Evolutionary conservation across 53 echinoderm and acorn worm genomes (phyloP).

Genomic region (Henricia sp.): DNA sequence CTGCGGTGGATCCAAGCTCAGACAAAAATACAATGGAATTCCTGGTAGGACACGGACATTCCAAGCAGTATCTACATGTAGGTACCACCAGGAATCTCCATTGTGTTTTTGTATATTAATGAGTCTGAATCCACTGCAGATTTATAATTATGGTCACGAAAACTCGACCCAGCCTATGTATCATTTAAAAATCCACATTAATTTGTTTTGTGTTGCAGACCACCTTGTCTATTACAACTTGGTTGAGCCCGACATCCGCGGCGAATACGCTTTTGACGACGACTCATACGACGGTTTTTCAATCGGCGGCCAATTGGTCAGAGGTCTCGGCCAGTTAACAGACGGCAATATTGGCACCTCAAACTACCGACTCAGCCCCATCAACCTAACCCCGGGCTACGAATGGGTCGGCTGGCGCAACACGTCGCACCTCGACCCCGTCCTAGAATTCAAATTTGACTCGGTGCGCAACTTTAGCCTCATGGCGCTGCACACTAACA

Average conservation of each 20-base stretch:
- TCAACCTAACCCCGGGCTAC: constrained; percentile 73
- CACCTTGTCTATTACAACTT: constrained; percentile 85
- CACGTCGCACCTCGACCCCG: constrained; percentile 69
- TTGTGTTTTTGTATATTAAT: no score
- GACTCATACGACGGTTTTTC: constrained; percentile 81
- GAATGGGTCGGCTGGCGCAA: constrained; percentile 98
- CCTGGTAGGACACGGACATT: no score
- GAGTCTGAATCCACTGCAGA: no score
- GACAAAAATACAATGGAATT: no score
- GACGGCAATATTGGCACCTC: constrained; percentile 82
- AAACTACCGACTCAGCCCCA: constrained; percentile 84
- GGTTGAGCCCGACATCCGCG: constrained; percentile 72
- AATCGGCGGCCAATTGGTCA: constrained; percentile 62
- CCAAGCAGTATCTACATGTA: no score
- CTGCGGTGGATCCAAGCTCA: no score
- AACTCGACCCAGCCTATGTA: no score
- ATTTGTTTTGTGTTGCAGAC: constrained; percentile 67
- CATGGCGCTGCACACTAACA: constrained; percentile 82
- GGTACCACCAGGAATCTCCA: no score
- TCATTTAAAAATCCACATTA: no score
- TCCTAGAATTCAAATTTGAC: constrained; percentile 83
- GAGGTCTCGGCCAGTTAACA: constrained; percentile 90
- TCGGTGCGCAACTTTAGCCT: constrained; percentile 87
- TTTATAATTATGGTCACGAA: no score
- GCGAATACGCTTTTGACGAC: constrained; percentile 78